phyloP scores from a whole-genome alignment of 2,113 vertebrate species.

The Daubentonia madagascariensis region DNA sequence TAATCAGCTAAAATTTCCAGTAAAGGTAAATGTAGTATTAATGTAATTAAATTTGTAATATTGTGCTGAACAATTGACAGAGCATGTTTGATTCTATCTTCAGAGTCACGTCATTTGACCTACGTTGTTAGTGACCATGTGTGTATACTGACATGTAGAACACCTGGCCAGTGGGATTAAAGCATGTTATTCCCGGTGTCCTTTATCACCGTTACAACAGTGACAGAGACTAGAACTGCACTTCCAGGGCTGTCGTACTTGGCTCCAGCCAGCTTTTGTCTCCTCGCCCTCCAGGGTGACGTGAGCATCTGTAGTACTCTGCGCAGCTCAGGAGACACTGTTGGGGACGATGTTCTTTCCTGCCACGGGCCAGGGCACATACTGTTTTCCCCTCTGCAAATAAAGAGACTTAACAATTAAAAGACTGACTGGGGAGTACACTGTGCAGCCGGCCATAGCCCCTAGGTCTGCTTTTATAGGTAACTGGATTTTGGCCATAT shows the following conservation, averaged over 20 bases:
- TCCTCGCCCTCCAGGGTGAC: neutral
- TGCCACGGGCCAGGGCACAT: neutral
- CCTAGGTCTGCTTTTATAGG: neutral
- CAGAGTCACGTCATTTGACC: neutral
- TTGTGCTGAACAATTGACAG: neutral
- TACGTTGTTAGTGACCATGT: neutral
- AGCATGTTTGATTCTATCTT: neutral
- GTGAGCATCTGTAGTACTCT: fast-evolving
- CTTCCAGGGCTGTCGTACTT: too few species aligned
- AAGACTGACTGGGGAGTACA: neutral
- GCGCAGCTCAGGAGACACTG: neutral
- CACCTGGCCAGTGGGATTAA: too few species aligned
- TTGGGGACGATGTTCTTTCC: neutral
- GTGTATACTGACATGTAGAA: neutral
- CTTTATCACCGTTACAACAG: neutral
- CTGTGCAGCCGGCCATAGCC: fast-evolving
- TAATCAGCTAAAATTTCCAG: slow-evolving; percentile 96
- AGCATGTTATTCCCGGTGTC: neutral
- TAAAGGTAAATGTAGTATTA: slow-evolving; percentile 87
- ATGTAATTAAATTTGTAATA: neutral
- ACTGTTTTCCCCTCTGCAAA: neutral
- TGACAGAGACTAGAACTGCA: neutral
- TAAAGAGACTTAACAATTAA: neutral
- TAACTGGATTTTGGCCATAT: neutral
- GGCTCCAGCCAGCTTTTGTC: neutral